Evolutionary conservation across 2,797 vertebrate genomes (phyloP).

Genomic region (Podarcis siculus): DNA sequence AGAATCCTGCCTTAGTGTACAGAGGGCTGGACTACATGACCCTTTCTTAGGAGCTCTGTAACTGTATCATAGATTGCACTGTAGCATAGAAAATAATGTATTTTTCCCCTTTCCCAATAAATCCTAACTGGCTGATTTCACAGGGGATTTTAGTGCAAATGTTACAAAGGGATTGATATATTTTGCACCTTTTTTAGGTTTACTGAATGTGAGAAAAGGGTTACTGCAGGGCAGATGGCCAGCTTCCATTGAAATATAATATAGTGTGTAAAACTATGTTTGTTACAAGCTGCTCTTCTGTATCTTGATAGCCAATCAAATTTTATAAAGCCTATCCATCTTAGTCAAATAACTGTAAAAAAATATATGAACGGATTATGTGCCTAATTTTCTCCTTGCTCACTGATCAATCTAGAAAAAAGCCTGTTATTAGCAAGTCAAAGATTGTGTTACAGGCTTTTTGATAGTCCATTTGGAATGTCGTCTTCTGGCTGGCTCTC

Average conservation of each 20-base stretch:
- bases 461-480: not conserved
- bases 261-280: slow-evolving; percentile 2
- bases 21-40: not conserved
- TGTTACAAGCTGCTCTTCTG: not conserved
- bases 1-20: not conserved
- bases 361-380: slow-evolving; percentile 1
- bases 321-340: slow-evolving; percentile 1
- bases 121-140: not conserved
- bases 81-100: not conserved
- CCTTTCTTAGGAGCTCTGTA: not conserved
- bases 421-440: not conserved
- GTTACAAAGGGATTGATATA: not conserved
- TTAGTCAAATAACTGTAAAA: not conserved
- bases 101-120: not conserved
- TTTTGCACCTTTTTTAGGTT: slow-evolving; percentile 2
- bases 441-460: not conserved
- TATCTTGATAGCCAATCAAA: slow-evolving; percentile 1
- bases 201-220: not conserved
- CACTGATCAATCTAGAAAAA: not conserved
- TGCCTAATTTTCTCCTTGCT: not conserved
- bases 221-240: not conserved
- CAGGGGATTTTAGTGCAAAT: not conserved
- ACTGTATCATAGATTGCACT: not conserved
- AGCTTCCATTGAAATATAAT: slow-evolving; percentile 1
- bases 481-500: slow-evolving; percentile 8